Evolutionary conservation across 1,140 invertebrate genomes (phyloP), one percentile per base, ranked within the genome.

Genomic region (Nasonia giraulti): DNA sequence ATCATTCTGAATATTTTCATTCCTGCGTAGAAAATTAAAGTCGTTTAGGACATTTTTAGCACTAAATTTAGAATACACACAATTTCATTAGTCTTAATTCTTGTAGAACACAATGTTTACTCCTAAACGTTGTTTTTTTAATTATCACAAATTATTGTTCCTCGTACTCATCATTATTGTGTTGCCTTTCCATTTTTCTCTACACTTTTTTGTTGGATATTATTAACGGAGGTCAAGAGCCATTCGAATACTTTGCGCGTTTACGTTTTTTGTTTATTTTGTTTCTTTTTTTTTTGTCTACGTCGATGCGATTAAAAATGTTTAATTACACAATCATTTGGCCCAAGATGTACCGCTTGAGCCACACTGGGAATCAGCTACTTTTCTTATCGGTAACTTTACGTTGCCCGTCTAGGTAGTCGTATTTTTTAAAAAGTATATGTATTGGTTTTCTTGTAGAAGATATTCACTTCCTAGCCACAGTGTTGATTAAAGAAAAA

Each of bases 111-210:
- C 91, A 92, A 91, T 91, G 88, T 91, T 90, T 88, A 89, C 90
- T 91, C 88, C 88, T 91, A 91, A 90, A 91, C 89, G 88, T 89
- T 89, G 87, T 89, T 89, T 88, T 62, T 89, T 90, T 87, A 89
- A 87, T 92, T 92, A 92, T 92, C 91, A 92, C 91, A 92, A 92
- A 92, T 92, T 92, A 92, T 92, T 92, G 91, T 92, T 92, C 91
- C 90, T 91, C 88, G 90, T 91, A 90, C 90, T 91, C 86, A 87
- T 91, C 89, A 90, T 89, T 91, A 88, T 90, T 90, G 89, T 85
- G 76, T 82, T 88, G 71, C 76, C 74, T 85, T 85, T 80, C 3
- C 20, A 75, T 78, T 71, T 66, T 47, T 75, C 55, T 76, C 31
- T 82, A 80, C 68, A 85, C 47, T 50, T 78, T 75, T 85, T 69